phyloP scores from a whole-genome alignment of 37 sponge, comb jelly and placozoan species.

The Haliclona indistincta region DNA sequence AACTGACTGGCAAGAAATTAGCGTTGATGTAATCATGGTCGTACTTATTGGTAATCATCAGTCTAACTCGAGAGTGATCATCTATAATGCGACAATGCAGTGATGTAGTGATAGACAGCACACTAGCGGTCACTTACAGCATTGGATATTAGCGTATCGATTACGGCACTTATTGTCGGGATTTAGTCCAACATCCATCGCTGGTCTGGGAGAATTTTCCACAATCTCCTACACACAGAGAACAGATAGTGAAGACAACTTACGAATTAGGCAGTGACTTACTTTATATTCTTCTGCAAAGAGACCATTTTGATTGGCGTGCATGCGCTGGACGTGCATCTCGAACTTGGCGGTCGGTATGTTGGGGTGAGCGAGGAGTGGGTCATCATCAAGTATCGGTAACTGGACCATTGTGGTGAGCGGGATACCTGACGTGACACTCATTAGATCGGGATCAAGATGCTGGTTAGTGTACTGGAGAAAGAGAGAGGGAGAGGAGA shows the following conservation, averaged over 20 bases:
- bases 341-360: conserved; percentile 38
- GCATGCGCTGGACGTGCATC: conserved; percentile 36
- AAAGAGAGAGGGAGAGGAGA: neutral
- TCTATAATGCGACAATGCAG: conserved; percentile 5
- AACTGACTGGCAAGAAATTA: conserved; percentile 63
- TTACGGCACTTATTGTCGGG: conserved; percentile 75
- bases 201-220: neutral
- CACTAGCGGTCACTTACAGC: conserved; percentile 49
- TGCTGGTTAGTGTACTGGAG: too few relatives aligned
- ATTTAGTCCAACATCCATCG: conserved; percentile 10
- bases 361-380: too few relatives aligned
- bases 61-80: conserved; percentile 56
- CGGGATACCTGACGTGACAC: too few relatives aligned
- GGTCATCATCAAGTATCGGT: too few relatives aligned
- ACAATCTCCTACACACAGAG: neutral
- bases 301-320: conserved; percentile 60
- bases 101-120: neutral
- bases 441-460: too few relatives aligned
- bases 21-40: conserved; percentile 79
- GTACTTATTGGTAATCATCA: conserved; percentile 38
- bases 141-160: conserved; percentile 75
- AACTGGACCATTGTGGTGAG: too few relatives aligned
- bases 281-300: conserved; percentile 71
- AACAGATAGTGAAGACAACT: neutral
- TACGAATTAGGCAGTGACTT: neutral